Percentiles rank a stretch among this genome's conserved stretches.
Conservation (phyloP, 2,113 vertebrate species). For the Perca flavescens region DNA sequence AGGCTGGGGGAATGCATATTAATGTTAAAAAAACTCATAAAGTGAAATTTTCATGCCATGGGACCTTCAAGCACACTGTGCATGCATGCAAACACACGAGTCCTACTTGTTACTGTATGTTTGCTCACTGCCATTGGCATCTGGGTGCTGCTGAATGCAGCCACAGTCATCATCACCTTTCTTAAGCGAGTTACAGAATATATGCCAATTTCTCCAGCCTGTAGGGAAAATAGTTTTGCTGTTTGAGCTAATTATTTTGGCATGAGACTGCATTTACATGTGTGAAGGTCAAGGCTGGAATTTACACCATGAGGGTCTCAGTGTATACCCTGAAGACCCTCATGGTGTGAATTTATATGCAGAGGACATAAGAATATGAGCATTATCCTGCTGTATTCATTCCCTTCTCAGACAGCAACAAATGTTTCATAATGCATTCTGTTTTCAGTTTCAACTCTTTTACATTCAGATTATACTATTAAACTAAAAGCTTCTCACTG, state of each 20-base stretch:
- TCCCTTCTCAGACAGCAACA: conserved; percentile 23
- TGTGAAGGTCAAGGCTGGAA: conserved; percentile 46
- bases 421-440: conserved; percentile 29
- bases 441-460: conserved; percentile 24
- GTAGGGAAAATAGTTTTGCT: conserved; percentile 17
- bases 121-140: background rate
- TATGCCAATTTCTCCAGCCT: conserved; percentile 18
- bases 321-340: conserved; percentile 14
- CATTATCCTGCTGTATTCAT: conserved; percentile 40
- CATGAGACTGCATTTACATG: conserved; percentile 39
- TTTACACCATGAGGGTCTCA: background rate
- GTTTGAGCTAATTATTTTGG: conserved; percentile 43
- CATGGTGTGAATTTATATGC: conserved; percentile 24
- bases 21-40: too few relatives aligned
- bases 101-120: background rate
- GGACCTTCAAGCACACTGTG: background rate
- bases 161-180: background rate
- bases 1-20: too few relatives aligned
- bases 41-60: too few relatives aligned
- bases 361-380: conserved; percentile 21
- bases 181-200: conserved; percentile 2
- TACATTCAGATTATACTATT: conserved; percentile 52
- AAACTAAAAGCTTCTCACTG: conserved; percentile 54
- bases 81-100: background rate
- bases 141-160: background rate